Evolutionary conservation across 2,888 invertebrate genomes (phyloP).

Genomic region (Plagodis pulveraria): DNA sequence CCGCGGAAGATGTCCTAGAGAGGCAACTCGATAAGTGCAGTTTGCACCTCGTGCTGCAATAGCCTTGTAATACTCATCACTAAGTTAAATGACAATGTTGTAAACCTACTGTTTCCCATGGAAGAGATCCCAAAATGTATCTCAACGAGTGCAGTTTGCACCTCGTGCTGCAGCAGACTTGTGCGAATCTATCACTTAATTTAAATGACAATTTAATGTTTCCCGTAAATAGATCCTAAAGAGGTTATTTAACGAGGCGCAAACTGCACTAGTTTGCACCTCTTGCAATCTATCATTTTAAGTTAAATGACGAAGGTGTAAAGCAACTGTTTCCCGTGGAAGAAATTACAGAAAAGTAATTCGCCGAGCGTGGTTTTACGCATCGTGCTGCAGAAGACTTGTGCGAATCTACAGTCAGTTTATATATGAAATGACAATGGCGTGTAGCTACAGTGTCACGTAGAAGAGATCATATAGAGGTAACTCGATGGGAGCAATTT

Average conservation of each 20-base stretch:
- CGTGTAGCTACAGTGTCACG: conserved; percentile 36
- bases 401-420: background rate
- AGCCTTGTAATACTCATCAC: background rate
- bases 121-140: background rate
- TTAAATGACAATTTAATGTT: too few relatives aligned
- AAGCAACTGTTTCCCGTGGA: background rate
- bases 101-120: conserved; percentile 36
- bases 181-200: too few relatives aligned
- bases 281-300: too few relatives aligned
- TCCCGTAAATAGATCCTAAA: too few relatives aligned
- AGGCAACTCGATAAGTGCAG: background rate
- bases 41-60: background rate
- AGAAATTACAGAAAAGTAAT: background rate
- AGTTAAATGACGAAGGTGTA: background rate
- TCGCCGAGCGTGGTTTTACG: background rate
- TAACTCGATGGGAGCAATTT: background rate
- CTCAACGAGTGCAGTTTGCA: background rate
- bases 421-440: background rate
- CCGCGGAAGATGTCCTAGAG: background rate
- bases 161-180: background rate
- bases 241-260: too few relatives aligned
- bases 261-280: too few relatives aligned
- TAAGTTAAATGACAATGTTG: background rate
- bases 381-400: background rate
- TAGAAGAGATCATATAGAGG: background rate